phyloP scores from a whole-genome alignment of 2,797 vertebrate species.

The Champsocephalus gunnari region DNA sequence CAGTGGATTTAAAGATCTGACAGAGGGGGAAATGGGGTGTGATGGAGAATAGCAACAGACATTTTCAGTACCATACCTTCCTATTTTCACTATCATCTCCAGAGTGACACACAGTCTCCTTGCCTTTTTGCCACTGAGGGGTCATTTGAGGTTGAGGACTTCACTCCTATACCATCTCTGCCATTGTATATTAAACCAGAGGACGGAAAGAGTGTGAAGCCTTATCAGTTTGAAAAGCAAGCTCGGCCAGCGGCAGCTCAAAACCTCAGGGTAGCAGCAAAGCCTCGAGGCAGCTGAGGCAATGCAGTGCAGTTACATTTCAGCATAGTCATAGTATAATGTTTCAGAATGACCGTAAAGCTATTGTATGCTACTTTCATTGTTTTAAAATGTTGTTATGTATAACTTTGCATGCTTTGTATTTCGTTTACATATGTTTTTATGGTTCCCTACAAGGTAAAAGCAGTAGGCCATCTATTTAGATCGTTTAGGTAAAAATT shows the following conservation, averaged over 20 bases:
- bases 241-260: constrained; percentile 43
- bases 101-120: constrained; percentile 11
- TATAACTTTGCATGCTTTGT: neutral
- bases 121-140: constrained; percentile 18
- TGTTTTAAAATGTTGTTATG: constrained; percentile 2
- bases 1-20: constrained; percentile 9
- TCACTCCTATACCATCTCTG: constrained; percentile 37
- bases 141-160: constrained; percentile 44
- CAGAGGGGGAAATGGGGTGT: neutral
- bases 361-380: neutral
- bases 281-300: constrained; percentile 26
- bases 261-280: constrained; percentile 25
- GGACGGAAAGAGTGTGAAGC: constrained; percentile 36
- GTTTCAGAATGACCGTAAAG: constrained; percentile 27
- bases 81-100: constrained; percentile 29
- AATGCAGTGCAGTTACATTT: constrained; percentile 27
- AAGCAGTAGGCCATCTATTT: constrained; percentile 24
- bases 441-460: neutral
- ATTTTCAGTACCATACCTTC: neutral
- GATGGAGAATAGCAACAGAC: constrained; percentile 12
- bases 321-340: constrained; percentile 3
- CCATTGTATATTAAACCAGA: constrained; percentile 41
- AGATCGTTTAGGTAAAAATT: constrained; percentile 60
- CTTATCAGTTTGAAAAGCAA: constrained; percentile 58
- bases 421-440: constrained; percentile 22